Percentiles rank a stretch among this genome's conserved stretches.
Evolutionary conservation across 2,888 invertebrate species (phyloP).

Genomic region (Listrodromus nycthemerus): DNA sequence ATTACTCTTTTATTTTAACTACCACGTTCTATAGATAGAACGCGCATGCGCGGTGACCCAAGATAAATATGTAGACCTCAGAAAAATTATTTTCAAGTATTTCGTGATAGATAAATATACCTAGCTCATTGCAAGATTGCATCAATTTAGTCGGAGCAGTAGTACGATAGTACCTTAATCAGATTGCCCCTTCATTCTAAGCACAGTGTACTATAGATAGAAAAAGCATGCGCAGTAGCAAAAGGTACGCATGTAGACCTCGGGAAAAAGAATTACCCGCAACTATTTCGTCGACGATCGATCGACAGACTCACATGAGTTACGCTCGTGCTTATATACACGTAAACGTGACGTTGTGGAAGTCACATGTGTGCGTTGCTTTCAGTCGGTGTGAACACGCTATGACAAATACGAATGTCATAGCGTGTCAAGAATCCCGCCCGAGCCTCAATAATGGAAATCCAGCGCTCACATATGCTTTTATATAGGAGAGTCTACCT

Average conservation of each 20-base stretch:
- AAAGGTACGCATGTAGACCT: conserved; percentile 2
- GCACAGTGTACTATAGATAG: neutral
- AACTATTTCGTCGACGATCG: conserved; percentile 1
- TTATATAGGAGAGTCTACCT: neutral
- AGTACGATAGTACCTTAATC: neutral
- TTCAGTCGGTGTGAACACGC: neutral
- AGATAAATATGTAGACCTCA: too few relatives aligned
- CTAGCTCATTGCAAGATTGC: too few relatives aligned
- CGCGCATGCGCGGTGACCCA: too few relatives aligned
- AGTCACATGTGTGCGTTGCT: neutral
- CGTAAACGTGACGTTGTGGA: conserved; percentile 10
- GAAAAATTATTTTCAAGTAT: too few relatives aligned
- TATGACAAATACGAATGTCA: conserved; percentile 29
- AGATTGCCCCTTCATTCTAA: neutral
- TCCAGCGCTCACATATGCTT: neutral
- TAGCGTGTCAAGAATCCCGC: conserved; percentile 24
- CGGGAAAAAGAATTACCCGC: neutral
- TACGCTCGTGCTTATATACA: neutral
- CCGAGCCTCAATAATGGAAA: conserved; percentile 39
- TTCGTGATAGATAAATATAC: too few relatives aligned
- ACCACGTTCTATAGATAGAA: too few relatives aligned
- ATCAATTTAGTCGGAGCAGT: too few relatives aligned
- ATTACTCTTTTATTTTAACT: too few relatives aligned
- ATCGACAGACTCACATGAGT: conserved; percentile 15
- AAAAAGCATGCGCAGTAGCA: neutral